Conservation (phyloP, 1,140 invertebrate species). For the Papilio aristodemus region DNA sequence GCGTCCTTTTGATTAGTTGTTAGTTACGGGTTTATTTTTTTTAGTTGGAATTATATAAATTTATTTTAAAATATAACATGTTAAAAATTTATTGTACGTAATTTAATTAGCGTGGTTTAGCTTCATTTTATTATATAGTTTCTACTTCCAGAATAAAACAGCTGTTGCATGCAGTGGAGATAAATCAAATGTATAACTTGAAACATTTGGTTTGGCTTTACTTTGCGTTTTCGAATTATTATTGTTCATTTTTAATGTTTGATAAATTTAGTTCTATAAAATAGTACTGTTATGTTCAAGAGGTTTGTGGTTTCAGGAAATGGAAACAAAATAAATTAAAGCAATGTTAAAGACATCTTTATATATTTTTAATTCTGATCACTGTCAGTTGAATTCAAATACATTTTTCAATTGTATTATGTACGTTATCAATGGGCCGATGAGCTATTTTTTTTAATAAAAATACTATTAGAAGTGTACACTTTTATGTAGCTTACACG, state of each 20-base stretch:
- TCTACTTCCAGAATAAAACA: background rate
- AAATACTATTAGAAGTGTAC: no score
- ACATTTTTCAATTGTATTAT: no score
- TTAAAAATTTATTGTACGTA: background rate
- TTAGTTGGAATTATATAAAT: background rate
- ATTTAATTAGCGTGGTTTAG: background rate
- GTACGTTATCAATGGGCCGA: no score
- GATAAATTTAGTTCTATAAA: background rate
- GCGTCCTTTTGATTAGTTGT: background rate
- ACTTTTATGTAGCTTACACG: no score
- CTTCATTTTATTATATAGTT: background rate
- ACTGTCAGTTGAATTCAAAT: no score
- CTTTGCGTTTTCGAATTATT: background rate
- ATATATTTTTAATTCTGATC: no score
- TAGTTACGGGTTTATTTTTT: no score
- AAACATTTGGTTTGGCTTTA: background rate
- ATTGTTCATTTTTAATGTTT: background rate
- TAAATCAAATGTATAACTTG: conserved; percentile 10
- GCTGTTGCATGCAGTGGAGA: conserved; percentile 7
- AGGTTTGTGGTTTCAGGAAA: no score
- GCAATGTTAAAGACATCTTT: no score
- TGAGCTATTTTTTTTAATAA: no score
- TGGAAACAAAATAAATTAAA: no score
- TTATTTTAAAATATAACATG: background rate
- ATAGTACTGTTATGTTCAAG: no score